Conservation (phyloP, 2,888 invertebrate species). For the Polietes domitor region DNA sequence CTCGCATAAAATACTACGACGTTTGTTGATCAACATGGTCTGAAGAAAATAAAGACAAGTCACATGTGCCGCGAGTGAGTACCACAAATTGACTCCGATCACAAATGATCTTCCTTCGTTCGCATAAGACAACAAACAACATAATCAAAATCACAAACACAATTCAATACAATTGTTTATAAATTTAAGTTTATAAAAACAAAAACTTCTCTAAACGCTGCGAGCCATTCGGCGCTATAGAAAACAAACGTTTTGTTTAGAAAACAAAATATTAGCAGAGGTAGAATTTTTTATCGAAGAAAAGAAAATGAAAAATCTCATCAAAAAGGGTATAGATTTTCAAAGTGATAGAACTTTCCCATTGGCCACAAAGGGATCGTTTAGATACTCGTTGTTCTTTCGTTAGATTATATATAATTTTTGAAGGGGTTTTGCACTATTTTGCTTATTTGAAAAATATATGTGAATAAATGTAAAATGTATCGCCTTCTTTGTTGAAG, state of each 20-base stretch:
- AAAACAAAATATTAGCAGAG: background rate
- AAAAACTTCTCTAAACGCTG: background rate
- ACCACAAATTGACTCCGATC: background rate
- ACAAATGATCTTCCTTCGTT: background rate
- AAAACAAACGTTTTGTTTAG: background rate
- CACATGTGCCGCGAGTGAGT: background rate
- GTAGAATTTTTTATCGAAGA: background rate
- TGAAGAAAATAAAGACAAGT: conserved; percentile 4
- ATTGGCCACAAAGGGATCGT: too few relatives aligned
- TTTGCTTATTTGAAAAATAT: too few relatives aligned
- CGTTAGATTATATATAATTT: too few relatives aligned
- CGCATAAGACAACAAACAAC: background rate
- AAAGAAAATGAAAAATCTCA: background rate
- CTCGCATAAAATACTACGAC: background rate
- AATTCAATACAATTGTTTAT: conserved; percentile 18
- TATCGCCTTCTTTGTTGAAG: too few relatives aligned
- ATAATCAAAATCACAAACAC: background rate
- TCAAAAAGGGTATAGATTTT: background rate
- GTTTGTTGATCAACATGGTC: conserved; percentile 10
- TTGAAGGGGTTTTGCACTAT: too few relatives aligned
- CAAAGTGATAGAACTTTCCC: background rate
- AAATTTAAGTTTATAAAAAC: conserved; percentile 3
- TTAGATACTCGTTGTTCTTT: too few relatives aligned
- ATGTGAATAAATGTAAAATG: too few relatives aligned
- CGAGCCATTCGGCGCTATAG: background rate